These are phyloP conservation scores for Papilio helenus DNA, from an alignment of 1,140 invertebrate genomes.

Conservation along the genomic window DNA sequence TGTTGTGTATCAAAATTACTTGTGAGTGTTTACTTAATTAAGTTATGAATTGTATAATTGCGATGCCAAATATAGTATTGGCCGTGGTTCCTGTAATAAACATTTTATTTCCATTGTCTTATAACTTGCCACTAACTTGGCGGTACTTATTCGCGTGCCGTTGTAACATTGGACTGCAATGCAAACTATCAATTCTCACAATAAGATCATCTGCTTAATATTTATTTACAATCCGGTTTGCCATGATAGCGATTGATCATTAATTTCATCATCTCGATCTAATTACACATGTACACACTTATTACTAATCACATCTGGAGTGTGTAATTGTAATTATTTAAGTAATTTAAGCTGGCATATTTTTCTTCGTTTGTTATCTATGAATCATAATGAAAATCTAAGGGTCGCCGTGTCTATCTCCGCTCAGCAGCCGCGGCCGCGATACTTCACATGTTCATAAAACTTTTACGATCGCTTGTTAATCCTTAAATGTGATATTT, in stretches of 20 bases:
- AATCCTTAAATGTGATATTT: conserved; percentile 12
- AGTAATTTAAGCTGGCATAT: not conserved
- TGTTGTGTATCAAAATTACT: not conserved
- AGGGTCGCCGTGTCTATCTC: not conserved
- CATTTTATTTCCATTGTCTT: not conserved
- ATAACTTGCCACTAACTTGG: not conserved
- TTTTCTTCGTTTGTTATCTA: no score
- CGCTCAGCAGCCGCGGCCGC: not conserved
- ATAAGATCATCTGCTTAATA: not conserved
- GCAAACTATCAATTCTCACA: not conserved
- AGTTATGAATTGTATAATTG: not conserved
- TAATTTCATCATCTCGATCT: conserved; percentile 21
- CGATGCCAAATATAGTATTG: not conserved
- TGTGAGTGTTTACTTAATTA: not conserved
- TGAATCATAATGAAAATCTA: not conserved
- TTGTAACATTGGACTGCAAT: conserved; percentile 5
- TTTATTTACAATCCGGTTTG: conserved; percentile 1
- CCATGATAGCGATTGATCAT: not conserved
- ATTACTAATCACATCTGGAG: not conserved
- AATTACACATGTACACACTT: not conserved
- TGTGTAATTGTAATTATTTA: not conserved
- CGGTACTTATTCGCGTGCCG: not conserved
- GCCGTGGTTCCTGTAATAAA: not conserved
- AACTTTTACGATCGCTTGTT: conserved; percentile 23
- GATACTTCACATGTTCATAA: not conserved